phyloP scores from a whole-genome alignment of 2,888 invertebrate genomes.

The Drosophila kuntzei region DNA sequence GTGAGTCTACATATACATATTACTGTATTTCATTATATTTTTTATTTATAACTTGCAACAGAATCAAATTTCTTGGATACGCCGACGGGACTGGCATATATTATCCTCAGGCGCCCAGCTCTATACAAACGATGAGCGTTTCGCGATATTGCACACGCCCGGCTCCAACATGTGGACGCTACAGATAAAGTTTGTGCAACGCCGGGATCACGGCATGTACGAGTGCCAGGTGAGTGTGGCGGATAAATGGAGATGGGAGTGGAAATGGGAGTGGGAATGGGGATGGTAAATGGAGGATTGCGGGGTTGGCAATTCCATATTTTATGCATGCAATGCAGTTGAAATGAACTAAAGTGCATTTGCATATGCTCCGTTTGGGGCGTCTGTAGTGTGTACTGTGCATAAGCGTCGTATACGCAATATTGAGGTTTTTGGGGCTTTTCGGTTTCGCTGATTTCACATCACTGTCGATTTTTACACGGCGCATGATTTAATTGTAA shows the following conservation, averaged over 20 bases:
- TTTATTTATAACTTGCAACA: constrained; percentile 61
- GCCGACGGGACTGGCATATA: constrained; percentile 96
- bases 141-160: constrained; percentile 92
- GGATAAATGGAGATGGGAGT: no score
- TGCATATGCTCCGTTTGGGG: constrained; percentile 66
- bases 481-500: constrained; percentile 76
- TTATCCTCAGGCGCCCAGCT: constrained; percentile 95
- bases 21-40: constrained; percentile 18
- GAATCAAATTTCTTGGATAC: constrained; percentile 96
- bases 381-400: neutral
- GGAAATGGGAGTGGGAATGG: neutral
- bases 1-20: neutral
- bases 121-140: constrained; percentile 96
- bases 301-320: constrained; percentile 47
- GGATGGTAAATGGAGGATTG: constrained; percentile 38
- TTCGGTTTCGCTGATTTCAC: constrained; percentile 58
- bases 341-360: constrained; percentile 80
- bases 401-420: constrained; percentile 41
- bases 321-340: constrained; percentile 76
- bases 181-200: constrained; percentile 97
- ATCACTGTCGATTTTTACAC: constrained; percentile 55
- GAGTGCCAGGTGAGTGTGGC: constrained; percentile 92
- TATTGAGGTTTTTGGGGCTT: constrained; percentile 63
- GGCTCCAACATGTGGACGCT: constrained; percentile 97
- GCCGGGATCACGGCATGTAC: constrained; percentile 96